A percentile compares a stretch with the other conserved stretches of the same genome.
These are phyloP conservation scores for Cephonodes hylas DNA, from an alignment of 2,888 invertebrate species.

Conservation along the genomic window DNA sequence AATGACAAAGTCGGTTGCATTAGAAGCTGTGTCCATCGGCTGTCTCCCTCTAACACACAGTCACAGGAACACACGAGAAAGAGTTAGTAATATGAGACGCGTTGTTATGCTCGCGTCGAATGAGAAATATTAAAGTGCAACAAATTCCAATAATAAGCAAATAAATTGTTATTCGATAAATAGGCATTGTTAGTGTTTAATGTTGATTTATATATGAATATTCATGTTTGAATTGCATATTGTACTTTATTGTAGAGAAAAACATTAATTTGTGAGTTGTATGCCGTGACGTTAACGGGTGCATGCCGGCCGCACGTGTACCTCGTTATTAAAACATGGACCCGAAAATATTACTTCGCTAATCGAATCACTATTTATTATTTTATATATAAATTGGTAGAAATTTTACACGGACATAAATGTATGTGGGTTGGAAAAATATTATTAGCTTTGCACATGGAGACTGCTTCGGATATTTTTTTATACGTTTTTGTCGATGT, in stretches of 20 bases:
- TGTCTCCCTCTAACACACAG: conserved; percentile 52
- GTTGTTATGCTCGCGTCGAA: conserved; percentile 46
- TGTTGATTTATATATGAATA: conserved; percentile 81
- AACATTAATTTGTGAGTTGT: conserved; percentile 46
- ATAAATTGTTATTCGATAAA: conserved; percentile 77
- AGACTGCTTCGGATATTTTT: too few species aligned
- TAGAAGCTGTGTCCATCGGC: conserved; percentile 39
- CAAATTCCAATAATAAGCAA: conserved; percentile 79
- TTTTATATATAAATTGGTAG: conserved; percentile 19
- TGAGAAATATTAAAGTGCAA: conserved; percentile 65
- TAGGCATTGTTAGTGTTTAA: conserved; percentile 67
- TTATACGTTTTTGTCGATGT: too few species aligned
- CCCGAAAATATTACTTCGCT: conserved; percentile 2
- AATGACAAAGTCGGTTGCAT: conserved; percentile 66
- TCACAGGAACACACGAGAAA: conserved; percentile 34
- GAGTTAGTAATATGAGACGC: conserved; percentile 49
- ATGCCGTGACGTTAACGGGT: conserved; percentile 42
- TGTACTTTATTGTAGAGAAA: conserved; percentile 49
- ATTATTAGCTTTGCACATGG: too few species aligned
- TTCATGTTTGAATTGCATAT: conserved; percentile 68
- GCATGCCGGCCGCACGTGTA: conserved; percentile 39
- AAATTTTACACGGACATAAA: not conserved
- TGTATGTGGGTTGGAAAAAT: too few species aligned
- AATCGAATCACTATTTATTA: conserved; percentile 25
- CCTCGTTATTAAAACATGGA: conserved; percentile 33